Percentiles rank a stretch among this genome's conserved stretches.
These are phyloP conservation scores for Isaurus tuberculatus DNA, from an alignment of 92 coral and sea anemone genomes.

Conservation along the genomic window DNA sequence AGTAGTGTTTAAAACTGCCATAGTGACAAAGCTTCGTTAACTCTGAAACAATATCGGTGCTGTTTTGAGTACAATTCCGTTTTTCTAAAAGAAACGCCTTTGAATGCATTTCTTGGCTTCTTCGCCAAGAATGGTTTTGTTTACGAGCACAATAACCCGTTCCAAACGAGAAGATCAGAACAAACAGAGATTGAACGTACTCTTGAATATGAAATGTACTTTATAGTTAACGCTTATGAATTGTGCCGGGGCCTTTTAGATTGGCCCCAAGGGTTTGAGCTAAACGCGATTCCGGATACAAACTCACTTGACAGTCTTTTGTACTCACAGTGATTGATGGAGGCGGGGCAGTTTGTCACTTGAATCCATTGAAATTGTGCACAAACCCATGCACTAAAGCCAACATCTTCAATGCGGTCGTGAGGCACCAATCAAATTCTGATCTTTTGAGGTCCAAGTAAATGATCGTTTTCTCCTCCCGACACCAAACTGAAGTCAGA, in stretches of 20 bases:
- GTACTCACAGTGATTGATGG: slow-evolving; percentile 29
- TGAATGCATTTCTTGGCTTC: slow-evolving; percentile 14
- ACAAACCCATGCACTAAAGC: slow-evolving; percentile 30
- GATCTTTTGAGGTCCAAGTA: slow-evolving; percentile 10
- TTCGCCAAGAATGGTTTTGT: slow-evolving; percentile 19
- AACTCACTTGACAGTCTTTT: slow-evolving; percentile 33
- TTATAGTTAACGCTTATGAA: not conserved
- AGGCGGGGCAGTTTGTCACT: slow-evolving; percentile 47
- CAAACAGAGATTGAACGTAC: slow-evolving; percentile 26
- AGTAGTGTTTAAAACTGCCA: not conserved
- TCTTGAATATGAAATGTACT: slow-evolving; percentile 45
- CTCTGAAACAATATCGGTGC: not conserved
- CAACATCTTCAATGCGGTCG: slow-evolving; percentile 21
- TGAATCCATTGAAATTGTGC: slow-evolving; percentile 33
- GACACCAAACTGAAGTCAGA: slow-evolving; percentile 21
- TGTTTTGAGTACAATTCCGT: not conserved
- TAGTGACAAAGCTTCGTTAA: not conserved
- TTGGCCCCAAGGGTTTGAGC: slow-evolving; percentile 48
- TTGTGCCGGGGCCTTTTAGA: slow-evolving; percentile 5
- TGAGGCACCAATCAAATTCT: slow-evolving; percentile 26
- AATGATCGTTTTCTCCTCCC: slow-evolving; percentile 17
- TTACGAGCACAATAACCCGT: slow-evolving; percentile 20
- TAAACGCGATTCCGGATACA: slow-evolving; percentile 34
- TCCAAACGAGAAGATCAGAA: slow-evolving; percentile 34
- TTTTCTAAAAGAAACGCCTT: slow-evolving; percentile 1